Evolutionary conservation across 92 coral and sea anemone species (phyloP).

Genomic region (Siderastrea radians): DNA sequence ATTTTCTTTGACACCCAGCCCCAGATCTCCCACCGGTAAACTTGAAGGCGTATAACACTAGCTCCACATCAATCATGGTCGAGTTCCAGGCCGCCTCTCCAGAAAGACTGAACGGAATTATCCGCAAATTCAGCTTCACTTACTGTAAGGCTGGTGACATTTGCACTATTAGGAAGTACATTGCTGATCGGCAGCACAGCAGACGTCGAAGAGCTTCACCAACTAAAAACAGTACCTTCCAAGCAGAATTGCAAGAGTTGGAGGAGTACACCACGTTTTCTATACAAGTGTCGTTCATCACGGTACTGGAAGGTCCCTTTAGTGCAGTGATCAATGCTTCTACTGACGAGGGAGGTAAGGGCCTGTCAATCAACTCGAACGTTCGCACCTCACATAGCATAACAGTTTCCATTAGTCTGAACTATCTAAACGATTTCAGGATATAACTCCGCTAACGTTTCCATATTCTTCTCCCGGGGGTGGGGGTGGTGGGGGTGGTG

Average conservation of each 20-base stretch:
- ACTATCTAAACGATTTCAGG: no score
- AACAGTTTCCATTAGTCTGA: no score
- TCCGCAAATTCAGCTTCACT: conserved; percentile 47
- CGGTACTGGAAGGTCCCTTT: conserved; percentile 60
- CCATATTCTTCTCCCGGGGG: no score
- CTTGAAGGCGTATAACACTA: conserved; percentile 67
- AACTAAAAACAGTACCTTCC: background rate
- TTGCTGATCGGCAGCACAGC: background rate
- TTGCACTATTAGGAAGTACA: background rate
- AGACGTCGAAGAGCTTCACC: conserved; percentile 24
- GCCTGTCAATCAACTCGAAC: background rate
- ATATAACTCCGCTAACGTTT: no score
- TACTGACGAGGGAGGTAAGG: conserved; percentile 68
- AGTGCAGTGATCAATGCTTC: conserved; percentile 40
- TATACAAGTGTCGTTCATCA: conserved; percentile 43
- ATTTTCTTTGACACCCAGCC: conserved; percentile 17
- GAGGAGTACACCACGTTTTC: conserved; percentile 45
- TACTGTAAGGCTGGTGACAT: conserved; percentile 12
- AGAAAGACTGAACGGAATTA: conserved; percentile 42
- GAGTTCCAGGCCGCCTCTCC: conserved; percentile 55
- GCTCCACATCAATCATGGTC: conserved; percentile 73
- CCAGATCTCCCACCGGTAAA: conserved; percentile 69
- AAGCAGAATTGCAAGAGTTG: conserved; percentile 19
- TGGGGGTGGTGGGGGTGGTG: no score
- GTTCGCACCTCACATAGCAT: background rate